Percentiles rank a stretch among this genome's conserved stretches.
Evolutionary conservation across 2,113 vertebrate species (phyloP).

Genomic region (human): GRCh38 chr2:4008001-4008500

Average conservation of each 20-base stretch:
- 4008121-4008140: background rate
- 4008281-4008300: background rate
- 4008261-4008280: background rate
- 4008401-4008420: background rate
- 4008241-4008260: accelerated
- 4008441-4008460: background rate
- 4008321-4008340: background rate
- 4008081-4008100: no score
- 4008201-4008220: background rate
- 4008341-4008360: background rate
- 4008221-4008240: accelerated
- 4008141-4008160: background rate
- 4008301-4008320: background rate
- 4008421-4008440: background rate
- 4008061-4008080: accelerated
- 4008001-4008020: accelerated
- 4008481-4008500: background rate
- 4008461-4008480: background rate
- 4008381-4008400: background rate
- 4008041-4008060: no score
- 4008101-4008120: background rate
- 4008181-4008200: background rate
- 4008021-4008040: background rate
- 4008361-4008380: background rate
- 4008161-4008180: no score